Percentiles rank a stretch among this genome's conserved stretches.
Evolutionary conservation across 2,888 invertebrate species (phyloP).

Genomic region (Metallyticus violacea): DNA sequence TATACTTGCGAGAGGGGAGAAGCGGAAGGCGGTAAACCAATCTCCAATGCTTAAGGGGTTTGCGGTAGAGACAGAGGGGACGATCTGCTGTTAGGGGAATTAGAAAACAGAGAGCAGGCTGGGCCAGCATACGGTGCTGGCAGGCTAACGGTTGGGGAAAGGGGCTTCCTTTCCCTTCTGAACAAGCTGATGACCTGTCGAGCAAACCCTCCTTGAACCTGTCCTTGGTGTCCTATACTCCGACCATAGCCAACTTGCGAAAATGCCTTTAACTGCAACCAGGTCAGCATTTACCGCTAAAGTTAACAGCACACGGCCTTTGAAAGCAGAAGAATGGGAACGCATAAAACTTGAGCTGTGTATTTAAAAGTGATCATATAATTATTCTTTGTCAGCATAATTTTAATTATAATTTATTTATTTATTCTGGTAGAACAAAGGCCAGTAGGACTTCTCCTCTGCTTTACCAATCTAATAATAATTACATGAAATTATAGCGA

Average conservation of each 20-base stretch:
- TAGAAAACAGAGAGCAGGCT: constrained; percentile 24
- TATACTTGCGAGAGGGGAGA: not conserved
- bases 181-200: not conserved
- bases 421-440: no score
- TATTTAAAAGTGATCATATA: no score
- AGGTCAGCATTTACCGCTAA: no score
- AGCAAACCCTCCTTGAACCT: not conserved
- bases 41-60: constrained; percentile 19
- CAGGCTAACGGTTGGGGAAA: not conserved
- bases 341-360: no score
- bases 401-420: no score
- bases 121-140: not conserved
- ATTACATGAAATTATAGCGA: no score
- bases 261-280: no score
- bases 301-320: no score
- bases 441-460: no score
- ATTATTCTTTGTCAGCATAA: no score
- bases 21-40: constrained; percentile 29
- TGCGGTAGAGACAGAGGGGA: constrained; percentile 5
- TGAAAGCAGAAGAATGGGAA: no score
- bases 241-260: not conserved
- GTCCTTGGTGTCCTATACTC: not conserved
- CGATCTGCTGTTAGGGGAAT: constrained; percentile 23
- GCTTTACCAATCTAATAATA: no score
- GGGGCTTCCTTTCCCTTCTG: not conserved